A percentile compares a stretch with the other conserved stretches of the same genome.
Evolutionary conservation across 2,888 invertebrate species (phyloP).

Genomic region (Portevinia maculata): DNA sequence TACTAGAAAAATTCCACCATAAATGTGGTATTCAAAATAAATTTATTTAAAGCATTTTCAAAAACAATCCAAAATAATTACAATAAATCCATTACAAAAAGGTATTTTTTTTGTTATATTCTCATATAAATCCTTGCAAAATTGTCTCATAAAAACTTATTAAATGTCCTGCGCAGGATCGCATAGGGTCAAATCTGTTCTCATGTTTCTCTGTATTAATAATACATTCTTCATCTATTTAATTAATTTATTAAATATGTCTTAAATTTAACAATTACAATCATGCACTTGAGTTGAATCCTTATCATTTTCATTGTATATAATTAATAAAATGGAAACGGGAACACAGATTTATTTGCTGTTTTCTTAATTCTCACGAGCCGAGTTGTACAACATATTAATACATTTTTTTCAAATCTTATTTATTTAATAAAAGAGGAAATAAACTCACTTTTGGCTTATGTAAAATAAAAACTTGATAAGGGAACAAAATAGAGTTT

Average conservation of each 20-base stretch:
- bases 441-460: slow-evolving; percentile 44
- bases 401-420: slow-evolving; percentile 43
- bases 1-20: no score
- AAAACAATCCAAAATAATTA: slow-evolving; percentile 73
- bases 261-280: slow-evolving; percentile 73
- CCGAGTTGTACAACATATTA: slow-evolving; percentile 68
- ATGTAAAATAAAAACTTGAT: slow-evolving; percentile 21
- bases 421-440: slow-evolving; percentile 27
- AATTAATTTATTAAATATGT: slow-evolving; percentile 67
- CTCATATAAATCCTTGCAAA: slow-evolving; percentile 53
- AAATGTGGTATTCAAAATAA: slow-evolving; percentile 70
- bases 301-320: slow-evolving; percentile 53
- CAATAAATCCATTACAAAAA: slow-evolving; percentile 73
- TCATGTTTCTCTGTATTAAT: slow-evolving; percentile 32
- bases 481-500: slow-evolving; percentile 7
- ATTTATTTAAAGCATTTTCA: slow-evolving; percentile 74
- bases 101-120: slow-evolving; percentile 47
- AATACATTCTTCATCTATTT: slow-evolving; percentile 48
- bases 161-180: slow-evolving; percentile 60
- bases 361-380: slow-evolving; percentile 68
- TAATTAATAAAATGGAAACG: slow-evolving; percentile 66
- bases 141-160: slow-evolving; percentile 55
- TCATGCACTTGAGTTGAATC: slow-evolving; percentile 67
- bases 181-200: slow-evolving; percentile 48
- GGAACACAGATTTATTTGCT: slow-evolving; percentile 71